Evolutionary conservation across 2,888 invertebrate species (phyloP).

Genomic region (Spilosoma lubricipeda): DNA sequence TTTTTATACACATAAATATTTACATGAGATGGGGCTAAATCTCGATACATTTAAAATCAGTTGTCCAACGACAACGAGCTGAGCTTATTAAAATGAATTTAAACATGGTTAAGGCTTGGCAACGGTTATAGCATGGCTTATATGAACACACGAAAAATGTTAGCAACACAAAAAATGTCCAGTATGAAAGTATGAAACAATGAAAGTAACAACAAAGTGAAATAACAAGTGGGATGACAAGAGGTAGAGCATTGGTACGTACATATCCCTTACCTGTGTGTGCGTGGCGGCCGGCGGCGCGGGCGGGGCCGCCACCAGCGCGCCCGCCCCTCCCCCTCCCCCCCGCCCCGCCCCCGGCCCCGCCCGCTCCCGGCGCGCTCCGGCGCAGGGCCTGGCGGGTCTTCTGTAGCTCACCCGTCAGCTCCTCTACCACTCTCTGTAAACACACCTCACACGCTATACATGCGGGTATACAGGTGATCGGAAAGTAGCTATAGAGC

Average conservation of each 20-base stretch:
- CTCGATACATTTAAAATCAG: too few relatives aligned
- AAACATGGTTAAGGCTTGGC: too few relatives aligned
- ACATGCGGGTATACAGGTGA: not conserved
- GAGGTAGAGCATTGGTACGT: constrained; percentile 9
- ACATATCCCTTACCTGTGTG: constrained; percentile 43
- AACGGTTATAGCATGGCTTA: too few relatives aligned
- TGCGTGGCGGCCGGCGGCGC: constrained; percentile 82
- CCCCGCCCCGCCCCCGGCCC: constrained; percentile 73
- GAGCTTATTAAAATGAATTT: too few relatives aligned
- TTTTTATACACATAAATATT: too few relatives aligned
- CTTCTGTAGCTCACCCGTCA: constrained; percentile 91
- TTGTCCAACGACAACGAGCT: too few relatives aligned
- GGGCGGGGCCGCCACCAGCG: constrained; percentile 76
- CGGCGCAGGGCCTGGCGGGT: constrained; percentile 90
- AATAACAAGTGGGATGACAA: not conserved
- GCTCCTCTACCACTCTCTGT: constrained; percentile 91
- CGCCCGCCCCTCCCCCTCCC: constrained; percentile 18
- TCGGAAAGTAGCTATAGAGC: too few relatives aligned
- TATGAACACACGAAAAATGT: too few relatives aligned
- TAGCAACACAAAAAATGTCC: too few relatives aligned
- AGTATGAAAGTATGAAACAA: not conserved
- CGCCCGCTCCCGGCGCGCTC: constrained; percentile 59
- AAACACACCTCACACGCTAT: constrained; percentile 14
- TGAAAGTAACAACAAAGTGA: not conserved
- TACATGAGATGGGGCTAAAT: too few relatives aligned